Evolutionary conservation across 2,888 invertebrate genomes (phyloP).

Genomic region (Drosophila meridiana): DNA sequence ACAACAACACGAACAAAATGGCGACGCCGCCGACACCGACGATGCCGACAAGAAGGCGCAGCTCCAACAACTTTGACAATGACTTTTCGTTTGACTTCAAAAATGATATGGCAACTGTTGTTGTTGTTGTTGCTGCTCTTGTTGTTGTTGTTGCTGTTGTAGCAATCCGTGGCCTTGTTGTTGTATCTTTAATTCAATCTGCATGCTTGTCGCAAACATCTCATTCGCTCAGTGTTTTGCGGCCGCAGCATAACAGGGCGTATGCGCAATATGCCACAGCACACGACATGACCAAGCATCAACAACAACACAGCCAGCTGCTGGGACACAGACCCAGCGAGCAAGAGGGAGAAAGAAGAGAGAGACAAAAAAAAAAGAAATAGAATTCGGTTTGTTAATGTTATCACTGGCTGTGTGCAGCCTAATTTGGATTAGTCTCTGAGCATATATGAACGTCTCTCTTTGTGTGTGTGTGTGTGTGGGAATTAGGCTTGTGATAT

Average conservation of each 20-base stretch:
- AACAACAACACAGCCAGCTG: slow-evolving; percentile 31
- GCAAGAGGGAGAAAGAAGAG: not conserved
- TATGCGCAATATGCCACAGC: slow-evolving; percentile 67
- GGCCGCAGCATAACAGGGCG: slow-evolving; percentile 47
- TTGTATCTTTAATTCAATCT: slow-evolving; percentile 70
- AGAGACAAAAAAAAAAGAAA: slow-evolving; percentile 1
- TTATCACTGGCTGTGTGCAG: slow-evolving; percentile 33
- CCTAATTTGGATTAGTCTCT: slow-evolving; percentile 69
- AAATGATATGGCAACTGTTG: slow-evolving; percentile 52
- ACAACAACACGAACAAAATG: slow-evolving; percentile 32
- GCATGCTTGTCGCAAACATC: slow-evolving; percentile 57
- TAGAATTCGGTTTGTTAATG: slow-evolving; percentile 46
- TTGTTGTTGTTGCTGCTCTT: slow-evolving; percentile 45
- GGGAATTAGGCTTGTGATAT: slow-evolving; percentile 75
- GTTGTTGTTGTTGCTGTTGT: slow-evolving; percentile 19
- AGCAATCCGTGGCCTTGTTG: slow-evolving; percentile 32
- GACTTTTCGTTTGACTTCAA: slow-evolving; percentile 73
- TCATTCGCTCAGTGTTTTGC: slow-evolving; percentile 16
- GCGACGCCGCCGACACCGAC: not conserved
- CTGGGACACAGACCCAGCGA: slow-evolving; percentile 22
- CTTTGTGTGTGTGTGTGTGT: slow-evolving; percentile 26
- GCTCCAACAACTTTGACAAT: slow-evolving; percentile 67
- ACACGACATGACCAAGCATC: slow-evolving; percentile 12
- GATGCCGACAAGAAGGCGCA: slow-evolving; percentile 36
- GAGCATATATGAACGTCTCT: not conserved